A percentile compares a stretch with the other conserved stretches of the same genome.
phyloP scores from a whole-genome alignment of 2,113 vertebrate genomes.

The Gadus chalcogrammus region DNA sequence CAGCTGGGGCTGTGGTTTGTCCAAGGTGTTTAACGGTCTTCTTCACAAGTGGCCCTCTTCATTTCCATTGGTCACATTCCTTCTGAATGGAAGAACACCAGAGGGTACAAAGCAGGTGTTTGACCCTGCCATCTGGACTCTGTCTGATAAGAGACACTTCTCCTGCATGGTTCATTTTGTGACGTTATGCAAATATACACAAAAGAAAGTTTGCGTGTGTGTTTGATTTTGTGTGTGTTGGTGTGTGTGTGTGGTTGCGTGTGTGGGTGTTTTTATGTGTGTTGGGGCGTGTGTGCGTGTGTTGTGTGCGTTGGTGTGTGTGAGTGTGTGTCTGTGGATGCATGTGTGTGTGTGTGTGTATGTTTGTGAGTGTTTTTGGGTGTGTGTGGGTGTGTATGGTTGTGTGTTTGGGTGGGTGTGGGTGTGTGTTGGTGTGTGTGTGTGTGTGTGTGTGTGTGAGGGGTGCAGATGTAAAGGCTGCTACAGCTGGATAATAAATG shows the following conservation, averaged over 20 bases:
- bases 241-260: too few species aligned
- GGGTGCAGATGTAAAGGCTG: too few species aligned
- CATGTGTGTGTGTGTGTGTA: too few species aligned
- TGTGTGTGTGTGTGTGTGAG: too few species aligned
- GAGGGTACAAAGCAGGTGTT: slow-evolving; percentile 53
- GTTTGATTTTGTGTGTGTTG: not conserved
- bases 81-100: slow-evolving; percentile 50
- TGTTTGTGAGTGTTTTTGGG: too few species aligned
- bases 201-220: slow-evolving; percentile 9
- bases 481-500: too few species aligned
- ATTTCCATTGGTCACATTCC: slow-evolving; percentile 61
- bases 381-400: too few species aligned
- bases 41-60: slow-evolving; percentile 39
- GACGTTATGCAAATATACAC: slow-evolving; percentile 46
- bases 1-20: slow-evolving; percentile 33
- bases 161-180: slow-evolving; percentile 41
- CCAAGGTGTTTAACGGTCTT: slow-evolving; percentile 60
- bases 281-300: too few species aligned
- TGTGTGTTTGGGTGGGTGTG: too few species aligned
- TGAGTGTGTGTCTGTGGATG: too few species aligned
- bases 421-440: too few species aligned
- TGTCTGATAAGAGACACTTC: slow-evolving; percentile 57
- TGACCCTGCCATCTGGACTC: slow-evolving; percentile 58
- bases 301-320: too few species aligned
- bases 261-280: not conserved